A percentile compares a stretch with the other conserved stretches of the same genome.
Evolutionary conservation across 2,888 invertebrate species (phyloP).

Genomic region (Dugesia japonica): DNA sequence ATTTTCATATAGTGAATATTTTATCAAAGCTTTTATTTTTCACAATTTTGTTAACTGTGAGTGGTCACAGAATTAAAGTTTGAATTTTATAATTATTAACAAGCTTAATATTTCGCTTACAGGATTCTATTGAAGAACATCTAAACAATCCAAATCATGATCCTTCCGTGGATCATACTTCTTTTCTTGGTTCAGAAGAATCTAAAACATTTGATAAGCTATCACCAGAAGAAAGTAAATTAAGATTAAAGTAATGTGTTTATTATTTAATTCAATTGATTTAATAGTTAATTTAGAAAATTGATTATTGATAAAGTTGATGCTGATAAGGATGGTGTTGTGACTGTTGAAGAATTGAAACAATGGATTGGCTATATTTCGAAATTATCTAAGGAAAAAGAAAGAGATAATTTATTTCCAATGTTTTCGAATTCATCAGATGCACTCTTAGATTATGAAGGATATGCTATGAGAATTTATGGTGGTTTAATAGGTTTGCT

Average conservation of each 20-base stretch:
- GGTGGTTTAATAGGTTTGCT: background rate
- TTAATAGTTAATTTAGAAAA: conserved; percentile 52
- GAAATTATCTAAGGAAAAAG: background rate
- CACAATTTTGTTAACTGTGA: background rate
- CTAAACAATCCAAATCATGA: conserved; percentile 53
- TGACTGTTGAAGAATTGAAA: conserved; percentile 66
- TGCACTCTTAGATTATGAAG: background rate
- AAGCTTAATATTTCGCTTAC: background rate
- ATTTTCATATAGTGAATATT: background rate
- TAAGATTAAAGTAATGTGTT: conserved; percentile 40
- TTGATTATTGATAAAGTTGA: conserved; percentile 83
- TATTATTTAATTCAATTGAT: background rate
- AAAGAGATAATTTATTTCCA: background rate
- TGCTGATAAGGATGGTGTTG: conserved; percentile 44
- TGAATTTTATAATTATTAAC: too few relatives aligned
- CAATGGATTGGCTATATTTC: conserved; percentile 63
- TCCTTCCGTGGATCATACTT: conserved; percentile 80
- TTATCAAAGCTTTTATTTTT: background rate
- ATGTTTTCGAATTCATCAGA: background rate
- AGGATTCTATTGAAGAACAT: background rate
- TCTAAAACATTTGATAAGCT: conserved; percentile 78
- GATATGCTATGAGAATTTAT: background rate
- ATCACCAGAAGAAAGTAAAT: conserved; percentile 67
- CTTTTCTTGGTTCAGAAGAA: conserved; percentile 57
- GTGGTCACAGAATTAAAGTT: background rate